Evolutionary conservation across 2,888 invertebrate genomes (phyloP).

Genomic region (Strigamia transsilvanica): DNA sequence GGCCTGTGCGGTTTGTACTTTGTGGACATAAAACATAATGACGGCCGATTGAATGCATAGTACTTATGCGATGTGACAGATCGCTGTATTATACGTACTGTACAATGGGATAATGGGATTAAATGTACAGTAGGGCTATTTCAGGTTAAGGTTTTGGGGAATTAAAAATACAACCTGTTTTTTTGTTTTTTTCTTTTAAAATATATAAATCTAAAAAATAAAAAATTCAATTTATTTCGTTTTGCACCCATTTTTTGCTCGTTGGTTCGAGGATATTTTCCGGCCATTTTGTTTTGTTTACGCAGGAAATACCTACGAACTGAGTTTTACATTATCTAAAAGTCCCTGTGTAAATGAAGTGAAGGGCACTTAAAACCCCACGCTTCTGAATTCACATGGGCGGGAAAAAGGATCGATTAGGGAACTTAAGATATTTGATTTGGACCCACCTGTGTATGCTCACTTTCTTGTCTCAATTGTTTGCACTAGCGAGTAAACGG

Average conservation of each 20-base stretch:
- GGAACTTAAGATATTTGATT: constrained; percentile 45
- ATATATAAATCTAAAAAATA: neutral
- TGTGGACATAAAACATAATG: constrained; percentile 32
- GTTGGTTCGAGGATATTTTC: neutral
- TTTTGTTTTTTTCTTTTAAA: no score
- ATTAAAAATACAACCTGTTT: neutral
- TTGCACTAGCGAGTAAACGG: constrained; percentile 20
- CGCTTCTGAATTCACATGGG: constrained; percentile 47
- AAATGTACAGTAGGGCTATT: neutral
- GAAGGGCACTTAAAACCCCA: constrained; percentile 45
- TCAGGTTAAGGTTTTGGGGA: no score
- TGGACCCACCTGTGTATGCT: constrained; percentile 43
- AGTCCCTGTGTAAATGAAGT: constrained; percentile 14
- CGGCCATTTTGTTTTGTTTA: no score
- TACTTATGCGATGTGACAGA: constrained; percentile 33
- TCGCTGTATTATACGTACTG: neutral
- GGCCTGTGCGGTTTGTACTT: neutral
- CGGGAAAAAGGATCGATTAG: constrained; percentile 46
- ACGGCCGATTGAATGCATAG: neutral
- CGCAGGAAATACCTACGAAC: neutral
- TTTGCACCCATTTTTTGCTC: no score
- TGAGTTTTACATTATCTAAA: constrained; percentile 25
- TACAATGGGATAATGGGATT: constrained; percentile 13
- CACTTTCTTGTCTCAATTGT: constrained; percentile 37
- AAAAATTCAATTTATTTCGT: no score